Evolutionary conservation across 2,888 invertebrate genomes (phyloP).

Genomic region (Tetranychus piercei): DNA sequence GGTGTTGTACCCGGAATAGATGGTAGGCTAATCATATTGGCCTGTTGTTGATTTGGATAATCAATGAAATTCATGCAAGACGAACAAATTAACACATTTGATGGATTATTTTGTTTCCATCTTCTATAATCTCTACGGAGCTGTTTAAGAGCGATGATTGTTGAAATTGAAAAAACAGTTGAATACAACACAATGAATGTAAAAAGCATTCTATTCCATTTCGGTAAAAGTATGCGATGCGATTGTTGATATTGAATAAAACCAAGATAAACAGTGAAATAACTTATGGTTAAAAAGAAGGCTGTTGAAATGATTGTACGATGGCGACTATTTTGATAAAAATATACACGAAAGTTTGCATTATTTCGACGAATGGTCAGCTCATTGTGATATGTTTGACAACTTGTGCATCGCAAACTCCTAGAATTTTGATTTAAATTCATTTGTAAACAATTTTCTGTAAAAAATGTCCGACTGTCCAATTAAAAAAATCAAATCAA

Average conservation of each 20-base stretch:
- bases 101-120: background rate
- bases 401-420: background rate
- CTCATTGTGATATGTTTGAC: background rate
- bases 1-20: too few species aligned
- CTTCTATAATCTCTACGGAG: background rate
- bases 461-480: background rate
- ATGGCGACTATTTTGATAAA: background rate
- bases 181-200: background rate
- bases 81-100: background rate
- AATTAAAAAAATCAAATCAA: too few species aligned
- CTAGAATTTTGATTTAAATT: background rate
- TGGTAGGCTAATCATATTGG: background rate
- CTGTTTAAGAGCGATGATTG: background rate
- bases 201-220: background rate
- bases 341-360: background rate
- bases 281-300: background rate
- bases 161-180: background rate
- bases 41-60: background rate
- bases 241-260: conserved; percentile 1
- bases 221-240: background rate
- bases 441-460: background rate
- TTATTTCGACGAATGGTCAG: background rate
- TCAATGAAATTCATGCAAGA: background rate
- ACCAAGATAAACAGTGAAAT: background rate
- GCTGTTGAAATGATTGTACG: background rate